phyloP scores from a whole-genome alignment of 2,113 vertebrate genomes.

The Callopanchax toddi region DNA sequence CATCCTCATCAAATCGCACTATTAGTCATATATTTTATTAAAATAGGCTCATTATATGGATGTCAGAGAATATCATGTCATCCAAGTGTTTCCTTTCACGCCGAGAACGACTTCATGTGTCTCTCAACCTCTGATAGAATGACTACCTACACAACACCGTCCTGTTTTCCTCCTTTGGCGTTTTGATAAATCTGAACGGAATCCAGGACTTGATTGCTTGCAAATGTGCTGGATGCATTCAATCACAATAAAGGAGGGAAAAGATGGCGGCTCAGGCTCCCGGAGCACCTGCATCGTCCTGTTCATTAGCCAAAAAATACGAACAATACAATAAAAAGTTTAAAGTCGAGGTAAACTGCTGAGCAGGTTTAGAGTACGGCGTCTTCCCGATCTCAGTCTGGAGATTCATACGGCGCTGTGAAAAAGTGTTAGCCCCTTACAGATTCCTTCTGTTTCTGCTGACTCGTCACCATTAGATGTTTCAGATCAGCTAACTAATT shows the following conservation, averaged over 20 bases:
- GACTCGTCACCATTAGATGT: no score
- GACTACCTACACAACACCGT: slow-evolving; percentile 21
- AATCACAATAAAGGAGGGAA: background rate
- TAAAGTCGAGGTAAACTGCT: background rate
- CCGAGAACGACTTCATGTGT: slow-evolving; percentile 31
- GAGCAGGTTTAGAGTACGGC: background rate
- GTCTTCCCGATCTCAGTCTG: no score
- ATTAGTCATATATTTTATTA: slow-evolving; percentile 73
- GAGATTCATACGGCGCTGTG: no score
- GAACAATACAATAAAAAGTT: background rate
- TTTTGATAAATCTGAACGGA: slow-evolving; percentile 1
- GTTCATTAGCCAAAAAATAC: background rate
- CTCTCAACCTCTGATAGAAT: slow-evolving; percentile 28
- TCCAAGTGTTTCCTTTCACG: slow-evolving; percentile 47
- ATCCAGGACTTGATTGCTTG: background rate
- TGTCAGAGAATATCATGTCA: slow-evolving; percentile 66
- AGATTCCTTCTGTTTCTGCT: no score
- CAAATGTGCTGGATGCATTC: slow-evolving; percentile 8
- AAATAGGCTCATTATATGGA: slow-evolving; percentile 67
- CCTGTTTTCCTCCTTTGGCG: slow-evolving; percentile 7
- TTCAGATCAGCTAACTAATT: no score
- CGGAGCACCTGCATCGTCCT: background rate
- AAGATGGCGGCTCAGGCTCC: background rate
- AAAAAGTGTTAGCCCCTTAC: no score
- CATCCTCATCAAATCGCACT: slow-evolving; percentile 63